A percentile compares a stretch with the other conserved stretches of the same genome.
Conservation (phyloP, 2,797 vertebrate genomes). For the Bufotes viridis region DNA sequence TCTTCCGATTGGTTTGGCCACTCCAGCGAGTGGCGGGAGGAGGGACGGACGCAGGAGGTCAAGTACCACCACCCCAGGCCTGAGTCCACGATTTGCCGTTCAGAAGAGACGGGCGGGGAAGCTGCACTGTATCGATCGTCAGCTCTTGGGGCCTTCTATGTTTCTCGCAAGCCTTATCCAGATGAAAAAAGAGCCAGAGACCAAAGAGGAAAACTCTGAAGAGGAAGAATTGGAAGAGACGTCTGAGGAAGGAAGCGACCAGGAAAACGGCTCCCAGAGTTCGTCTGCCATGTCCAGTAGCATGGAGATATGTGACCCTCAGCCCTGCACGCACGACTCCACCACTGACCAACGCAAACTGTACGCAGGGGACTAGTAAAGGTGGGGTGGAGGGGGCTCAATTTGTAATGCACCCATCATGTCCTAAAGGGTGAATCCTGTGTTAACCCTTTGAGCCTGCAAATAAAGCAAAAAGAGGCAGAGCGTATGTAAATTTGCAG, state of each 20-base stretch:
- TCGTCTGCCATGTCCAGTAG: neutral
- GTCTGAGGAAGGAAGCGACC: conserved; percentile 30
- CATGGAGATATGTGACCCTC: conserved; percentile 8
- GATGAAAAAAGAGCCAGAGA: conserved; percentile 61
- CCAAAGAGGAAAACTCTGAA: neutral
- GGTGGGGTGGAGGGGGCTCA: conserved; percentile 35
- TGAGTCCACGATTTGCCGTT: conserved; percentile 80
- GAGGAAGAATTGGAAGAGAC: conserved; percentile 38
- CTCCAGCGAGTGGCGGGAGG: conserved; percentile 50
- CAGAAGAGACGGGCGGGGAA: conserved; percentile 64
- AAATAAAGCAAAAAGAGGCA: too few relatives aligned
- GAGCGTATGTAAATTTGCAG: too few relatives aligned
- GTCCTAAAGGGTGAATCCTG: neutral
- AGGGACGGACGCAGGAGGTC: conserved; percentile 74
- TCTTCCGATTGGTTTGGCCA: conserved; percentile 66
- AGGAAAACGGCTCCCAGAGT: neutral
- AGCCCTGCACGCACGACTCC: neutral
- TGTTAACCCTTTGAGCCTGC: neutral
- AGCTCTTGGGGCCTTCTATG: conserved; percentile 77
- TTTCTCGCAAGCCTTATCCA: conserved; percentile 79
- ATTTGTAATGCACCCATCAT: neutral
- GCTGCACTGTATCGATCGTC: conserved; percentile 70
- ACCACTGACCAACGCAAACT: conserved; percentile 21
- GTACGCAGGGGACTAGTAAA: conserved; percentile 52
- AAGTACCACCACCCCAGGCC: conserved; percentile 81